Evolutionary conservation across 2,113 vertebrate species (phyloP).

Genomic region (chimpanzee (Pan troglodytes)): NHGRI_mPanTro3-v2.1_pri NC_072401.2:141571501-141572000

Average conservation of each 20-base stretch:
- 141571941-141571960: rapidly evolving
- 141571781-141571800: neutral
- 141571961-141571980: too few relatives aligned
- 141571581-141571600: too few relatives aligned
- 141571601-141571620: neutral
- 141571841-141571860: neutral
- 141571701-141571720: neutral
- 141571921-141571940: neutral
- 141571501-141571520: neutral
- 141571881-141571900: neutral
- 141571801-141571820: constrained; percentile 1
- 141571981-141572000: too few relatives aligned
- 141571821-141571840: constrained; percentile 32
- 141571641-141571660: neutral
- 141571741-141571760: neutral
- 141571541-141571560: neutral
- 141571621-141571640: neutral
- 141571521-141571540: neutral
- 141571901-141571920: neutral
- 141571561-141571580: neutral
- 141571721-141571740: neutral
- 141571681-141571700: neutral
- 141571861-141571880: neutral
- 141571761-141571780: neutral
- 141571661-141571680: neutral